These are phyloP conservation scores for Lytechinus variegatus DNA, from an alignment of 35 echinoderm and acorn worm genomes.

Conservation along the genomic window DNA sequence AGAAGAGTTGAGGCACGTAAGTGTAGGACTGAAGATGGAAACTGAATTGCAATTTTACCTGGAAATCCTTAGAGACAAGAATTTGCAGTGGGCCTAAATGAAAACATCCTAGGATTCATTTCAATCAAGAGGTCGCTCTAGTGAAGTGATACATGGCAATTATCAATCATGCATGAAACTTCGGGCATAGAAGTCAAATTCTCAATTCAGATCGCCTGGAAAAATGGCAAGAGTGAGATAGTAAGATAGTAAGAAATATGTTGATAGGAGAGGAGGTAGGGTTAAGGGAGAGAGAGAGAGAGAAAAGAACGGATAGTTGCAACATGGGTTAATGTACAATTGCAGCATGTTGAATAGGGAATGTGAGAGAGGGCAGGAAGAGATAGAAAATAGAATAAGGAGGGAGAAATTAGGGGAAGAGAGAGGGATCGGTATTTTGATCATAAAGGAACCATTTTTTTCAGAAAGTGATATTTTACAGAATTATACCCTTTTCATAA, in stretches of 20 bases:
- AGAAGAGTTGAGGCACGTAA: not conserved
- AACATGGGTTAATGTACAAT: no score
- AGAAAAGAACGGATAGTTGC: not conserved
- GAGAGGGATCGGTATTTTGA: not conserved
- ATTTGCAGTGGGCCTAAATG: conserved; percentile 10
- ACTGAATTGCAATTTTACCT: conserved; percentile 38
- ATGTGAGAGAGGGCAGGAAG: not conserved
- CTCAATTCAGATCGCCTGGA: not conserved
- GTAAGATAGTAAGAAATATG: not conserved
- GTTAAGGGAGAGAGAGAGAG: not conserved
- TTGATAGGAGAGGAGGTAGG: not conserved
- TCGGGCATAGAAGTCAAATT: conserved; percentile 44
- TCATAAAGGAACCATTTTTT: no score
- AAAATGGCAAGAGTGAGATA: not conserved
- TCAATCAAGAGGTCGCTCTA: conserved; percentile 44
- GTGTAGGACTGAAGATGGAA: not conserved
- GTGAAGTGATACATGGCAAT: conserved; percentile 43
- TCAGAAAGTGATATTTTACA: no score
- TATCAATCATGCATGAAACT: conserved; percentile 43
- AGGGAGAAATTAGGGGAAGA: not conserved
- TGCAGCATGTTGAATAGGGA: no score
- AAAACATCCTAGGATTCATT: conserved; percentile 33
- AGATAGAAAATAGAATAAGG: not conserved
- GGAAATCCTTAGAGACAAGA: conserved; percentile 15
- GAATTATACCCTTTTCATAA: no score